phyloP scores from a whole-genome alignment of 1,140 invertebrate genomes.

The Camponotus floridanus region DNA sequence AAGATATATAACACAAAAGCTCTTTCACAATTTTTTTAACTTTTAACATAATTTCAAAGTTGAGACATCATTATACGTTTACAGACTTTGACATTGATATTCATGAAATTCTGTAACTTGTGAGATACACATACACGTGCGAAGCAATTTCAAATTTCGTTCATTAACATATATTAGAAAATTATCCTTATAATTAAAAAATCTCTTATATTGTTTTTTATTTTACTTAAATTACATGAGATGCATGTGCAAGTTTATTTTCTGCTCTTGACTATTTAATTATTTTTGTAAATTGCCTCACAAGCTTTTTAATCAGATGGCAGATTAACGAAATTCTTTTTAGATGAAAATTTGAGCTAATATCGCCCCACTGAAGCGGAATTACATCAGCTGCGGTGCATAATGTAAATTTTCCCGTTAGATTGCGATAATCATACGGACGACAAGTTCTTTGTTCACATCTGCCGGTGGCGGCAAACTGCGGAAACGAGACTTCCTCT shows the following conservation, averaged over 20 bases:
- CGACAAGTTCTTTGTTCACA: constrained; percentile 33
- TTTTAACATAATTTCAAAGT: constrained; percentile 19
- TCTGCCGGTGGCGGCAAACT: constrained; percentile 20
- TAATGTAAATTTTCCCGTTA: constrained; percentile 49
- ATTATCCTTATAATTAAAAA: neutral
- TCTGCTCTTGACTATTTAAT: neutral
- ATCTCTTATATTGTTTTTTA: neutral
- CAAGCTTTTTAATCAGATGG: neutral
- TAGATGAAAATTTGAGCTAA: constrained; percentile 3
- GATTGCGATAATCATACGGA: constrained; percentile 64
- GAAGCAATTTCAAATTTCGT: neutral
- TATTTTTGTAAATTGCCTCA: neutral
- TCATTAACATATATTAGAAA: neutral
- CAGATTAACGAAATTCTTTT: neutral
- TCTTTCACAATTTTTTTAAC: neutral
- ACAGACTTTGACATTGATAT: neutral
- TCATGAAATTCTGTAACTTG: neutral
- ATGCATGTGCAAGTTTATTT: neutral
- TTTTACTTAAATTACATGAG: neutral
- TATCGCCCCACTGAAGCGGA: neutral
- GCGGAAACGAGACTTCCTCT: constrained; percentile 68
- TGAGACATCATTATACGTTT: neutral
- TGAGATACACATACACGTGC: neutral
- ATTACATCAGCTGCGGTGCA: neutral
- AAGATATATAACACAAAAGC: neutral